A percentile compares a stretch with the other conserved stretches of the same genome.
phyloP scores from a whole-genome alignment of 2,888 invertebrate genomes.

The Pandemis corylana region DNA sequence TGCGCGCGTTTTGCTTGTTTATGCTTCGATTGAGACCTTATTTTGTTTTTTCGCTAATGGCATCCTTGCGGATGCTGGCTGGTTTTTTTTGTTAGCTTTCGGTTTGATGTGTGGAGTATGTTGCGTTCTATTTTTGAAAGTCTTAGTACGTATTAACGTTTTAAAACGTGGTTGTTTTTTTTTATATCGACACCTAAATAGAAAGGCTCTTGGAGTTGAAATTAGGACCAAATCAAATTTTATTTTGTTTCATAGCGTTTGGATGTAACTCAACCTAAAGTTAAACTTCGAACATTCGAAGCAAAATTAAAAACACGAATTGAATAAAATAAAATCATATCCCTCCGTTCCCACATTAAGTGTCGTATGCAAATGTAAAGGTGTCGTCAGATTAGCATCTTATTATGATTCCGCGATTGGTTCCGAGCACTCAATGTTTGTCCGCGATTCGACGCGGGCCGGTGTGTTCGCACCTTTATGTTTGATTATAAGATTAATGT shows the following conservation, averaged over 20 bases:
- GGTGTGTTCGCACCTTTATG: constrained; percentile 67
- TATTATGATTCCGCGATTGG: constrained; percentile 78
- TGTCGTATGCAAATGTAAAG: constrained; percentile 78
- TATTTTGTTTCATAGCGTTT: too few species aligned
- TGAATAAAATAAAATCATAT: not conserved
- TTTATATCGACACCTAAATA: too few species aligned
- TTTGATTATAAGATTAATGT: constrained; percentile 41
- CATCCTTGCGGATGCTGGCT: constrained; percentile 27
- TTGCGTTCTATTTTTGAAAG: constrained; percentile 9
- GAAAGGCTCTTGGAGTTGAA: too few species aligned
- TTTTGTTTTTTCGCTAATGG: constrained; percentile 36
- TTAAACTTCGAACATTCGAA: not conserved
- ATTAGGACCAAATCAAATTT: too few species aligned
- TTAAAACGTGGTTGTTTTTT: not conserved
- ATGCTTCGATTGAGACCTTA: constrained; percentile 36
- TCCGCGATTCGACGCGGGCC: constrained; percentile 76
- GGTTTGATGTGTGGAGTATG: not conserved
- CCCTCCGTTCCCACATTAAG: constrained; percentile 53
- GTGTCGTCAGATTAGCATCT: constrained; percentile 82
- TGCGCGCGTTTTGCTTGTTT: constrained; percentile 49
- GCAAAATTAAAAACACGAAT: not conserved
- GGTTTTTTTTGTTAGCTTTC: constrained; percentile 9
- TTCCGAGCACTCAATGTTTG: constrained; percentile 77
- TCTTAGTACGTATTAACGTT: not conserved
- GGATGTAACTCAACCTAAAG: not conserved